phyloP scores from a whole-genome alignment of 2,888 invertebrate genomes.

The Cheilosia impressa region DNA sequence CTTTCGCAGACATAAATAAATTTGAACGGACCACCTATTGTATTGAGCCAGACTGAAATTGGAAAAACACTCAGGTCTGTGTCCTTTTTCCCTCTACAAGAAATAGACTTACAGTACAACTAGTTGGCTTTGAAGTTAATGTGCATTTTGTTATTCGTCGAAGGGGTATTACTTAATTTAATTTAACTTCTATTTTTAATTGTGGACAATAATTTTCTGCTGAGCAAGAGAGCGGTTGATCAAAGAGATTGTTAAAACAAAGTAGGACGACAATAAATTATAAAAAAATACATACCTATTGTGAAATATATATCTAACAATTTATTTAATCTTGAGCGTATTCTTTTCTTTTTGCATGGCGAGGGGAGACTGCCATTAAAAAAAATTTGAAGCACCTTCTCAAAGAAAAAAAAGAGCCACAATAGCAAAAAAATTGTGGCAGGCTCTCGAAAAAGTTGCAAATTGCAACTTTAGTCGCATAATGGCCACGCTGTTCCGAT shows the following conservation, averaged over 20 bases:
- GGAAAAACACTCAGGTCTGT: conserved; percentile 27
- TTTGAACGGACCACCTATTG: conserved; percentile 6
- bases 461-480: too few species aligned
- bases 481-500: too few species aligned
- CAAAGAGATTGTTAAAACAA: conserved; percentile 17
- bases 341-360: neutral
- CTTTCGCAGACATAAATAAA: conserved; percentile 79
- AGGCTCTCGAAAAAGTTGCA: too few species aligned
- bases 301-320: neutral
- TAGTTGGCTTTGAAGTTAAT: conserved; percentile 5
- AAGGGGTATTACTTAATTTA: conserved; percentile 42
- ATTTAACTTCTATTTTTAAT: conserved; percentile 40
- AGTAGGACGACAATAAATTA: conserved; percentile 53
- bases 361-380: too few species aligned
- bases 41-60: conserved; percentile 32
- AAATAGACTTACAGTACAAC: conserved; percentile 2
- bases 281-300: conserved; percentile 24
- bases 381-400: too few species aligned
- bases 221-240: neutral
- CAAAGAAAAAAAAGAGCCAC: too few species aligned
- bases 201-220: conserved; percentile 51
- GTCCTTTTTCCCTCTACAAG: conserved; percentile 1
- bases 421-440: too few species aligned
- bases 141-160: conserved; percentile 59
- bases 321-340: neutral